Base-by-base conservation (phyloP, 1,140 invertebrate species). In the Cherax quadricarinatus region DNA sequence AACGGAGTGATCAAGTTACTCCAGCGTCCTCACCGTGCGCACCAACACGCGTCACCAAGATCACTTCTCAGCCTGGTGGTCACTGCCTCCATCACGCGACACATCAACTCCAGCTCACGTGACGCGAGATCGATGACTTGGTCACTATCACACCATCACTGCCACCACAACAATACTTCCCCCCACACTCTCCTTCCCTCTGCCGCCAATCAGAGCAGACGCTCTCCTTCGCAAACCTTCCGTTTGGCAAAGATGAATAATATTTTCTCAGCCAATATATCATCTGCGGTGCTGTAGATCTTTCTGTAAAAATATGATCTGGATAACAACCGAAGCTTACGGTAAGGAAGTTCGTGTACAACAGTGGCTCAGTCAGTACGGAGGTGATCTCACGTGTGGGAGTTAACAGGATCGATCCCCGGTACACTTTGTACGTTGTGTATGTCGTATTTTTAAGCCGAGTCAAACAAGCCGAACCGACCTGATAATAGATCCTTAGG, bases 1-100 rank as follows among this genome's bases (percentile, higher is more conserved):
- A 41, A 41, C 30, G 62, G 12, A 21, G 62, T 12, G 83, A 6
- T 85, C 83, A 70, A 62, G 83, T 85, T 85, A 85, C 83, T 7
- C 24, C 14, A 85, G 62, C 30, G 12, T 21, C 14, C 21, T 30
- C 70, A 24, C 7, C n/a, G n/a, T 24, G 4, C 9, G 6, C 6
- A 7, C 70, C 70, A 66, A 70, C 83, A 66, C 82, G 53, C 83
- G 83, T 41, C 30, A 41, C n/a, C 24, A 3, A 66, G 83, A 66
- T 85, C 48, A 85, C 30, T n/a, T 14, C 83, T 85, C 83, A 85
- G 12, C 62, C 30, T 41, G 30, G 60, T 30, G 83, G 83, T 85
- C 83, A 85, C 83, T 85, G 70, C 48, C 83, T 41, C 14, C 30
- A 14, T 48, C 83, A 30, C 60, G 24, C 70, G 60, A 48, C 83